These are phyloP conservation scores for Enteromius unitaeniatus DNA, from an alignment of 2,797 vertebrate species.

Conservation along the genomic window DNA sequence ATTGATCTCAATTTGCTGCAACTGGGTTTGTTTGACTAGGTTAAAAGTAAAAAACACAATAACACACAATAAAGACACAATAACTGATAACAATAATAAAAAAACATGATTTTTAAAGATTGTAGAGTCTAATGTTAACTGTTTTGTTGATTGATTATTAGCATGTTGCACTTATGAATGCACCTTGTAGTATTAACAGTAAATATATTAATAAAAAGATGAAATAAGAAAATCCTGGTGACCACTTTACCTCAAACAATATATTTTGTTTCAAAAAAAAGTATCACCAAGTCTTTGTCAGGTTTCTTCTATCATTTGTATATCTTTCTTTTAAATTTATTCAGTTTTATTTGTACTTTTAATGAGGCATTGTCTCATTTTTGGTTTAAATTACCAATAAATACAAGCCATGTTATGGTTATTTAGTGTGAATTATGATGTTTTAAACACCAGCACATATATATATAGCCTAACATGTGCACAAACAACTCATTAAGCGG, in stretches of 20 bases:
- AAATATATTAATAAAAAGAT: neutral
- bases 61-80: too few relatives aligned
- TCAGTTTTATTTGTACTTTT: conserved; percentile 23
- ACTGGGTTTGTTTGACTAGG: too few relatives aligned
- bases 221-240: neutral
- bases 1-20: too few relatives aligned
- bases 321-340: neutral
- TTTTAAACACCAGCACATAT: conserved; percentile 32
- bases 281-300: neutral
- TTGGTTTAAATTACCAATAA: conserved; percentile 33
- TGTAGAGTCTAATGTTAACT: too few relatives aligned
- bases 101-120: too few relatives aligned
- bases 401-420: conserved; percentile 16
- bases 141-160: neutral
- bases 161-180: neutral
- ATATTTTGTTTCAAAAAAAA: neutral
- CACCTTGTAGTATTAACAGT: neutral
- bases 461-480: conserved; percentile 40
- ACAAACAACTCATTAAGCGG: conserved; percentile 42
- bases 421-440: conserved; percentile 7
- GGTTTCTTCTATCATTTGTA: neutral
- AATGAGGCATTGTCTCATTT: neutral
- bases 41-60: too few relatives aligned
- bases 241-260: neutral
- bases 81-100: too few relatives aligned